Conservation (phyloP, 1,140 invertebrate species). For the Atta cephalotes region DNA sequence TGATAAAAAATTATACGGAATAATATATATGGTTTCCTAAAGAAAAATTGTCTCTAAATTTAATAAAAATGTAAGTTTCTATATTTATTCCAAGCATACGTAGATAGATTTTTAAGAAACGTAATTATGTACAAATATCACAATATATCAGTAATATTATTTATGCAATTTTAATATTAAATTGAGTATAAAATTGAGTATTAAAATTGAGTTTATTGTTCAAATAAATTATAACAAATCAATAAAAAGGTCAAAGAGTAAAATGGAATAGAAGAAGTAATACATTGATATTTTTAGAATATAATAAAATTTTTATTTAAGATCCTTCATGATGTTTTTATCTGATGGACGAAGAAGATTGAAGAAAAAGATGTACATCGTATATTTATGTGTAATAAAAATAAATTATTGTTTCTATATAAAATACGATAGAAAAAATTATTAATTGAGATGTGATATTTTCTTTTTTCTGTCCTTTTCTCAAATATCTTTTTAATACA, state of each 20-base stretch:
- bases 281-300: not conserved
- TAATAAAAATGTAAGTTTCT: not conserved
- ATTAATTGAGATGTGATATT: not conserved
- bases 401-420: not conserved
- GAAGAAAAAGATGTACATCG: not conserved
- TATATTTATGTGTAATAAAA: slow-evolving; percentile 2
- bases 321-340: not conserved
- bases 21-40: not conserved
- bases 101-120: not conserved
- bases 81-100: not conserved
- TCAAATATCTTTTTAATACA: not conserved
- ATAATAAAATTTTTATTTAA: slow-evolving; percentile 14
- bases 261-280: not conserved
- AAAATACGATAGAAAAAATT: not conserved
- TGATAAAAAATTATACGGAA: not conserved
- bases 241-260: not conserved
- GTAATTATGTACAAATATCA: not conserved
- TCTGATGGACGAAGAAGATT: not conserved
- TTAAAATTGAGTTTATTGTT: slow-evolving; percentile 14
- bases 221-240: not conserved
- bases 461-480: not conserved
- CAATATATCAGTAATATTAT: not conserved
- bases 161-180: slow-evolving; percentile 4
- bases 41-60: not conserved
- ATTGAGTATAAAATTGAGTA: not conserved